phyloP scores from a whole-genome alignment of 2,888 invertebrate species.

The Diadegma fenestrale region DNA sequence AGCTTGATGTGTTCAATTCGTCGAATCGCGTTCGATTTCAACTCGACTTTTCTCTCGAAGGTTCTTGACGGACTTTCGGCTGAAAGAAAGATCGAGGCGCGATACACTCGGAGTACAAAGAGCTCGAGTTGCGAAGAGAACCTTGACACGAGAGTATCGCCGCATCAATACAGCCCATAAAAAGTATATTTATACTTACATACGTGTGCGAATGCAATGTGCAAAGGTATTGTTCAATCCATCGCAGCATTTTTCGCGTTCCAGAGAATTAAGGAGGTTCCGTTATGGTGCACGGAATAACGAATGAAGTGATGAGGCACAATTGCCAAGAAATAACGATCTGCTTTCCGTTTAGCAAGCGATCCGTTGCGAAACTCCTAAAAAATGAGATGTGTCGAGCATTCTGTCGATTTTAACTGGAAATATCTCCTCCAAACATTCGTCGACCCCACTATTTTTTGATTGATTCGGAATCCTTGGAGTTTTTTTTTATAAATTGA shows the following conservation, averaged over 20 bases:
- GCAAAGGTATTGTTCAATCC: constrained; percentile 32
- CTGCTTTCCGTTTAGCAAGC: too few relatives aligned
- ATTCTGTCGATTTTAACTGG: too few relatives aligned
- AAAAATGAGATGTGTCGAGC: too few relatives aligned
- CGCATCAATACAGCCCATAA: constrained; percentile 44
- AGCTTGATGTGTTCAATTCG: constrained; percentile 22
- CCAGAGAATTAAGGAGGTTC: not conserved
- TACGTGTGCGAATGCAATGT: not conserved
- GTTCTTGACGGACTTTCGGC: constrained; percentile 52
- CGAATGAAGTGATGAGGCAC: too few relatives aligned
- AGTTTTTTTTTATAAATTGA: too few relatives aligned
- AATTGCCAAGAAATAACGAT: too few relatives aligned
- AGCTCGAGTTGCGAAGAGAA: constrained; percentile 24
- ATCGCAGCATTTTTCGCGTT: constrained; percentile 28
- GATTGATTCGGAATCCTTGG: too few relatives aligned
- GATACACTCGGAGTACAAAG: constrained; percentile 13
- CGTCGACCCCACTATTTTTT: too few relatives aligned
- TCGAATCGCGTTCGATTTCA: constrained; percentile 54
- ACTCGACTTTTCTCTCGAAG: constrained; percentile 48
- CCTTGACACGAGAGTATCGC: constrained; percentile 54
- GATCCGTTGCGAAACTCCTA: too few relatives aligned
- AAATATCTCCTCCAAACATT: too few relatives aligned
- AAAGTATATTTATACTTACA: constrained; percentile 23
- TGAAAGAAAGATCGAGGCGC: constrained; percentile 42
- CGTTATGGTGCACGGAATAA: too few relatives aligned